Conservation (phyloP, 2,113 vertebrate species). For the Montifringilla adamsi region DNA sequence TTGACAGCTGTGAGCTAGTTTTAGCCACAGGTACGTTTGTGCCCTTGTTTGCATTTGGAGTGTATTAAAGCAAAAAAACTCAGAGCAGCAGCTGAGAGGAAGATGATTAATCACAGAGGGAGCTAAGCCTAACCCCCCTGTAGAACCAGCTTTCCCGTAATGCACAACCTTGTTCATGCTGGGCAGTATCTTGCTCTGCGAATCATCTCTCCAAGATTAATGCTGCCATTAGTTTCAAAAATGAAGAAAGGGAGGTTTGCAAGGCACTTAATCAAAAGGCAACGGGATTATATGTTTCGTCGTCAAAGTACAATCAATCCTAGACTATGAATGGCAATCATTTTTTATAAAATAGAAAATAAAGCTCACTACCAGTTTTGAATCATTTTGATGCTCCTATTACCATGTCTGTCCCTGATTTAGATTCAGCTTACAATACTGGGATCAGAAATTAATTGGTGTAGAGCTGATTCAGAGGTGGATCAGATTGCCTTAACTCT, state of each 20-base stretch:
- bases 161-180: not conserved
- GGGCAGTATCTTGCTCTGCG: not conserved
- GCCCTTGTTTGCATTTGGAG: constrained; percentile 32
- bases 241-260: not conserved
- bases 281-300: not conserved
- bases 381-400: not conserved
- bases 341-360: not conserved
- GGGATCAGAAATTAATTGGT: not conserved
- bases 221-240: constrained; percentile 3
- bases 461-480: not conserved
- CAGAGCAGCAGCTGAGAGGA: constrained; percentile 10
- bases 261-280: constrained; percentile 3
- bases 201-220: constrained; percentile 32
- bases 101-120: constrained; percentile 49
- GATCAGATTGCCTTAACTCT: not conserved
- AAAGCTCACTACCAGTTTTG: not conserved
- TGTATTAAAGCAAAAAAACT: not conserved
- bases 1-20: not conserved
- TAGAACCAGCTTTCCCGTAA: constrained; percentile 20
- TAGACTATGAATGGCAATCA: not conserved
- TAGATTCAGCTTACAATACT: not conserved
- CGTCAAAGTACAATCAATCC: not conserved
- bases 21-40: not conserved
- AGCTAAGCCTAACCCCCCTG: not conserved
- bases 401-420: not conserved